These are phyloP conservation scores for Melanotaenia duboulayi DNA, from an alignment of 2,113 vertebrate species.

Conservation along the genomic window DNA sequence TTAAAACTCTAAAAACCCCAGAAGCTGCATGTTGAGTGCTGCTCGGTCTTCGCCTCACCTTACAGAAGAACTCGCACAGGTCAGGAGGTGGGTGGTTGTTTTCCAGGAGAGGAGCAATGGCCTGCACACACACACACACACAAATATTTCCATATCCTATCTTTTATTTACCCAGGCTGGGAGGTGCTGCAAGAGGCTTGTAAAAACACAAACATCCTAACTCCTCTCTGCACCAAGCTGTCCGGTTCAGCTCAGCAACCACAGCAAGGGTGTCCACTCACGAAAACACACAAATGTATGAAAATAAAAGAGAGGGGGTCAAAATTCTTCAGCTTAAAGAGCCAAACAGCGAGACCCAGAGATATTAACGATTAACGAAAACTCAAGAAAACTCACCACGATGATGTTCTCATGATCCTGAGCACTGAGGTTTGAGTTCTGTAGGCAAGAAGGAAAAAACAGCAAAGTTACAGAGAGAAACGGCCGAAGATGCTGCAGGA, in stretches of 20 bases:
- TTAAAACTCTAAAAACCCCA: not conserved
- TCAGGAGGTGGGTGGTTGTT: slow-evolving; percentile 99
- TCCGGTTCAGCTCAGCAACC: no score
- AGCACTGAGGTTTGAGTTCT: slow-evolving; percentile 96
- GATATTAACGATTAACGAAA: not conserved
- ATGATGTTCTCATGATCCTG: slow-evolving; percentile 99
- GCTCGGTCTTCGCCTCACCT: slow-evolving; percentile 82
- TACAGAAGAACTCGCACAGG: slow-evolving; percentile 99
- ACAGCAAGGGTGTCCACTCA: no score
- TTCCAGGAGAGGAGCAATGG: slow-evolving; percentile 97
- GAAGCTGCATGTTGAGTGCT: rapidly evolving
- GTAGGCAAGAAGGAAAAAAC: slow-evolving; percentile 20
- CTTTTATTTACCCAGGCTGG: slow-evolving; percentile 28
- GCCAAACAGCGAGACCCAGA: not conserved
- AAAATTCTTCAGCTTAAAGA: not conserved
- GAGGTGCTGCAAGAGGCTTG: slow-evolving; percentile 4
- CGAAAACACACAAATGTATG: no score
- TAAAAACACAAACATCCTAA: no score
- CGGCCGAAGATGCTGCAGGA: no score
- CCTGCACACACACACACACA: slow-evolving; percentile 79
- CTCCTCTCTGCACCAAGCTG: no score
- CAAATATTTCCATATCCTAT: slow-evolving; percentile 45
- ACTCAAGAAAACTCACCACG: slow-evolving; percentile 90
- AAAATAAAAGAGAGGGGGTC: no score
- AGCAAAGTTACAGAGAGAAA: no score